Percentiles rank a stretch among this genome's conserved stretches.
Conservation (phyloP, 2,797 vertebrate genomes). For the Epinephelus malabaricus region DNA sequence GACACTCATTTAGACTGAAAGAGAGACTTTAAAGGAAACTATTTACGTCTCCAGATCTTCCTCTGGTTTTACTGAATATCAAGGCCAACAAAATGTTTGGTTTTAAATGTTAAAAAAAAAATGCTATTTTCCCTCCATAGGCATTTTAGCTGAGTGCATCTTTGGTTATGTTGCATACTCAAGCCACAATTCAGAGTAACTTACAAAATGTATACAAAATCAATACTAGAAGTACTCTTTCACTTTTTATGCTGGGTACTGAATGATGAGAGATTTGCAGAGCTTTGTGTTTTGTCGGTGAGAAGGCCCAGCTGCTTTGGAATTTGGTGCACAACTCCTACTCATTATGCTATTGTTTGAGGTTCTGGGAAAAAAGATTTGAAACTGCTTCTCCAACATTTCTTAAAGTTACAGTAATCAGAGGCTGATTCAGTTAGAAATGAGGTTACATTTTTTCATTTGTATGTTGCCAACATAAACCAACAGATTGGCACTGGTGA, state of each 20-base stretch:
- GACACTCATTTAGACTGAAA: not conserved
- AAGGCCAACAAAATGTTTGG: not conserved
- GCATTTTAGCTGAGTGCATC: not conserved
- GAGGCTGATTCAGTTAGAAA: not conserved
- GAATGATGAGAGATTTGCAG: not conserved
- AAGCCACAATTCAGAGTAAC: not conserved
- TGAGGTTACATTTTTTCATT: not conserved
- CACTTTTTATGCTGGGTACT: no score
- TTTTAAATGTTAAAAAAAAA: not conserved
- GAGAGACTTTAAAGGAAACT: not conserved
- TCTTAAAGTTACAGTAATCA: not conserved
- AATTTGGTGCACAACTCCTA: constrained; percentile 17
- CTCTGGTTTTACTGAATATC: not conserved
- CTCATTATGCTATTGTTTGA: not conserved
- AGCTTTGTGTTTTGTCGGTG: not conserved
- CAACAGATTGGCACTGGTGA: not conserved
- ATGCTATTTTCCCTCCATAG: not conserved
- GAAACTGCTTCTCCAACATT: not conserved
- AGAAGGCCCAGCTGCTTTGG: constrained; percentile 3
- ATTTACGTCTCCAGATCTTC: not conserved
- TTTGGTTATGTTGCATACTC: not conserved
- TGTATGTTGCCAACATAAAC: constrained; percentile 1
- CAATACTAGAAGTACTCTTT: no score
- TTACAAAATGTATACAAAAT: not conserved
- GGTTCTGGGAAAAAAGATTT: not conserved